Evolutionary conservation across 2,113 vertebrate genomes (phyloP), one percentile per base, ranked within the genome.

Genomic region (Scartelaos histophorus): DNA sequence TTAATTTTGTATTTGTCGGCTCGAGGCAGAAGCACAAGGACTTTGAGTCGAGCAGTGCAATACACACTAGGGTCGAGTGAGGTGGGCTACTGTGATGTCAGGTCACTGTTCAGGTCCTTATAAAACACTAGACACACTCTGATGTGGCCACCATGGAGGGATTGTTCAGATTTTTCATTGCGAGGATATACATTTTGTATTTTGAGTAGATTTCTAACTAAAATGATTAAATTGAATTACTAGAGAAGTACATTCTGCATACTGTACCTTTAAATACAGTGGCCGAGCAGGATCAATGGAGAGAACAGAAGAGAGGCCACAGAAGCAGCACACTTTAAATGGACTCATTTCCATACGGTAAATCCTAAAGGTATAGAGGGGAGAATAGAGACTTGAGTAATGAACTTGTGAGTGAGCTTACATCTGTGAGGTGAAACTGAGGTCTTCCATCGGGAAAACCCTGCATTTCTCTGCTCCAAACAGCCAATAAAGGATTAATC

Each of bases 281-380:
- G 17, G 34, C 60, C 16, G 15, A 62, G 7, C 45, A 80, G 69
- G 68, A 71, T 76, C 74, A 65, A 7, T 74, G 74, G 68, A 68
- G 22, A 68, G 68, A 64, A 35, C 43, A 43, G 61, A 58, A 74
- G 81, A 69, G 34, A 64, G 34, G 7, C 15, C 19, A 75, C 79
- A 70, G 58, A 61, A 61, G 24, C 12, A 61, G 58, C 56, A 66
- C 17, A 64, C n/a, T 67, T 84, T 84, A 21, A 82, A 10, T 47
- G 25, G 68, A 70, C 82, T 77, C 70, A 90, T 88, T 91, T 84
- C 60, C 86, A 89, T 91, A 89, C 75, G 88, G 83, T 73, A 85
- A 89, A 91, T 86, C 89, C 76, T 70, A 56, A 5, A 61, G 66
- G 60, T 47, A 58, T 67, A 61, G 66, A 69, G 65, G 38, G 12